Evolutionary conservation across 2,113 vertebrate genomes (phyloP).

Genomic region (Hemichromis elongatus): DNA sequence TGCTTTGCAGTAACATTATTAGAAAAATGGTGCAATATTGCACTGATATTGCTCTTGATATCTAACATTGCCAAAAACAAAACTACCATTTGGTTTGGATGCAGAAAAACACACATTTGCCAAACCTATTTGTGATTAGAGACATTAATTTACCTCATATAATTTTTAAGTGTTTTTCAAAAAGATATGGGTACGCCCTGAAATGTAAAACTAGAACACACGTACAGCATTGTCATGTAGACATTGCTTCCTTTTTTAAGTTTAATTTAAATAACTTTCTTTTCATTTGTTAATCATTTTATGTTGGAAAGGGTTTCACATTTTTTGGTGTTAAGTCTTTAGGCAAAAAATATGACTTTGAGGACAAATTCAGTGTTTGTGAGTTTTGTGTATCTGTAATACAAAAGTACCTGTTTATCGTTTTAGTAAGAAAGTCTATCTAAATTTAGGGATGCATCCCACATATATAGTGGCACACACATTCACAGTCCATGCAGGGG

Average conservation of each 20-base stretch:
- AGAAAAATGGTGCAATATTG: neutral
- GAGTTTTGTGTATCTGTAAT: neutral
- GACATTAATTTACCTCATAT: neutral
- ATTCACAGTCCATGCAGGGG: neutral
- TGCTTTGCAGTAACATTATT: neutral
- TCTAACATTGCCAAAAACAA: neutral
- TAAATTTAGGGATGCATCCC: neutral
- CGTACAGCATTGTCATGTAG: neutral
- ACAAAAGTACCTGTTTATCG: neutral
- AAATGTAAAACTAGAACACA: neutral
- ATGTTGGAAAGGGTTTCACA: neutral
- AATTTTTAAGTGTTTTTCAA: neutral
- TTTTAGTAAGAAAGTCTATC: neutral
- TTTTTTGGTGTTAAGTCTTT: neutral
- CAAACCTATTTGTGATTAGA: neutral
- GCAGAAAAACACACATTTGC: neutral
- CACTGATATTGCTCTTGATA: neutral
- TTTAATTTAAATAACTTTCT: neutral
- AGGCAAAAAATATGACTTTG: neutral
- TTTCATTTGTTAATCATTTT: neutral
- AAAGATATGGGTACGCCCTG: neutral
- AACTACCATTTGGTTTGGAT: neutral
- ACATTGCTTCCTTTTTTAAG: rapidly evolving
- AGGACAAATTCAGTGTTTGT: neutral
- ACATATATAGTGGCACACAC: neutral